Evolutionary conservation across 2,888 invertebrate genomes (phyloP), one percentile per base, ranked within the genome.

Genomic region (Tenthredo amoena): DNA sequence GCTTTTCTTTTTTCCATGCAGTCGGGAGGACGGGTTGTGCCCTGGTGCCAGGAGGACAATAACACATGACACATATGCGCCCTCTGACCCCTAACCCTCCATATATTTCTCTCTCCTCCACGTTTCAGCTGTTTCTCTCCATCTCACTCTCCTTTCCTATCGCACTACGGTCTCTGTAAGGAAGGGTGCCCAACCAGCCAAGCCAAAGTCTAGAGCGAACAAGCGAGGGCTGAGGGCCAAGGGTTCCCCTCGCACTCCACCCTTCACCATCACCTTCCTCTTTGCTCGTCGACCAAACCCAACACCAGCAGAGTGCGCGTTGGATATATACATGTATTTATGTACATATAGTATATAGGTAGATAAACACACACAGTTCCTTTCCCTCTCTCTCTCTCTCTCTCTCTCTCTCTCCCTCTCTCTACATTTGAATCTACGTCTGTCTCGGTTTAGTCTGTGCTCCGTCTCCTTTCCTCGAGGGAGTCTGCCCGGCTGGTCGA

Each of bases 61-160:
- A 85, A 85, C 85, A 85, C 85, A 85, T 85, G 85, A 85, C 85
- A 85, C 85, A 85, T 85, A 85, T 82, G 85, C 81, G 85, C 79
- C 81, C 68, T 82, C 79, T 85, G 77, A 85, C 85, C 85, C 85
- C 85, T 85, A 85, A 79, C 85, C 81, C 85, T 65, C 68, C 85
- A 50, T 85, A 85, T 62, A 26, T 84, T 43, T 40, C 50, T 62
- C 76, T 72, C 31, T 9, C 31, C 65, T 81, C 37, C 31, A 47
- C n/a, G 40, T 21, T 62, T 62, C 74, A 40, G 74, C 76, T 84
- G 65, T 50, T 65, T 6, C 15, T 68, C 34, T 81, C 62, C 47
- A 50, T 68, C 81, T 81, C 65, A 58, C 68, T 65, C 37, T 26
- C 34, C 37, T 58, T 85, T 50, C 40, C 26, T 62, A 37, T 84